Conservation (phyloP, 2,797 vertebrate species). For the Anomalospiza imberbis region DNA sequence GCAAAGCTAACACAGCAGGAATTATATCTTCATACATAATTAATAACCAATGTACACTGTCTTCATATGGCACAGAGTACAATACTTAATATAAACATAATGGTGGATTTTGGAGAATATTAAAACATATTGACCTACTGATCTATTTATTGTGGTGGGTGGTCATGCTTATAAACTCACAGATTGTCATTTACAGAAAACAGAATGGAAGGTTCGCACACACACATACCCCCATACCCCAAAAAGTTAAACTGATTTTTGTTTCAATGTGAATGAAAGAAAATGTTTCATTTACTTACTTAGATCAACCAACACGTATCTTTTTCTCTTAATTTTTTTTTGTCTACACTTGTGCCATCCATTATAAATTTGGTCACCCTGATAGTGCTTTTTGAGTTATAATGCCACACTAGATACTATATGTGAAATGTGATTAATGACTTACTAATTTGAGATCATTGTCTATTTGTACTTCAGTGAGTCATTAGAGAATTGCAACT, state of each 20-base stretch:
- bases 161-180: background rate
- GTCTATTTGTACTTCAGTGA: slow-evolving; percentile 37
- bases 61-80: background rate
- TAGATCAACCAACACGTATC: background rate
- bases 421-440: slow-evolving; percentile 5
- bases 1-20: background rate
- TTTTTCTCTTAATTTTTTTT: background rate
- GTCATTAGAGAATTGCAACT: slow-evolving; percentile 44
- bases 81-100: background rate
- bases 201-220: background rate
- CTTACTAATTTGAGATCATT: slow-evolving; percentile 42
- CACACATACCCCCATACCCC: background rate
- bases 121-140: background rate
- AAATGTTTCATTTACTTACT: background rate
- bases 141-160: background rate
- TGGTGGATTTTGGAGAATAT: background rate
- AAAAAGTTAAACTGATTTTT: background rate
- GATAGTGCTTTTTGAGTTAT: background rate
- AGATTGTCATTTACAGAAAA: background rate
- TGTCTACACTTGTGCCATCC: background rate
- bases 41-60: background rate
- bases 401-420: background rate
- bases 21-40: background rate
- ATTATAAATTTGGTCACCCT: background rate
- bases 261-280: background rate